phyloP scores from a whole-genome alignment of 2,113 vertebrate genomes.

The Helogale parvula region DNA sequence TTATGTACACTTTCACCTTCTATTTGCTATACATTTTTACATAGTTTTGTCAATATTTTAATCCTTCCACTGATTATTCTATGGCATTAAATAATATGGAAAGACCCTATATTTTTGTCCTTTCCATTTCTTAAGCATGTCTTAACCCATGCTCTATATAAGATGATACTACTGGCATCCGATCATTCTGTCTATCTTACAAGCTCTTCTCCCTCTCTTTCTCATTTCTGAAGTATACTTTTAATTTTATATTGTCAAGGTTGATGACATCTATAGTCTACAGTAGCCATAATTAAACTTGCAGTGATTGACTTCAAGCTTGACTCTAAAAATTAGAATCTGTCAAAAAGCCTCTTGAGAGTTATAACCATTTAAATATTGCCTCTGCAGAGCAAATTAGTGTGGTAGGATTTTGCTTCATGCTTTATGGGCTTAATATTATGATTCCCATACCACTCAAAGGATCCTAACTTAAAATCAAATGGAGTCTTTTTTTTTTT shows the following conservation, averaged over 20 bases:
- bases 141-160: not conserved
- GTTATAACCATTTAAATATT: not conserved
- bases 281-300: not conserved
- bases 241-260: not conserved
- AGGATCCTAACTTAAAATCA: not conserved
- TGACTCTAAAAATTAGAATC: conserved; percentile 3
- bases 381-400: not conserved
- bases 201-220: not conserved
- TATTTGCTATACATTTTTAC: not conserved
- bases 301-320: not conserved
- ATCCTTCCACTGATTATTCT: not conserved
- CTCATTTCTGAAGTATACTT: not conserved
- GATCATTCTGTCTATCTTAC: not conserved
- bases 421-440: not conserved
- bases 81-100: not conserved
- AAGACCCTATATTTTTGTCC: not conserved
- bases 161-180: not conserved
- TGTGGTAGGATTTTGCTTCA: not conserved
- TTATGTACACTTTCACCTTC: not conserved
- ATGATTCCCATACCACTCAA: not conserved
- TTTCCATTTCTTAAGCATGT: not conserved
- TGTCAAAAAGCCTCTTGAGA: not conserved
- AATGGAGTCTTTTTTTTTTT: not conserved
- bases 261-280: not conserved
- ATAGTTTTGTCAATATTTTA: not conserved